These are phyloP conservation scores for Scolopax bukidnonensis DNA, from an alignment of 2,797 vertebrate species.

Conservation along the genomic window DNA sequence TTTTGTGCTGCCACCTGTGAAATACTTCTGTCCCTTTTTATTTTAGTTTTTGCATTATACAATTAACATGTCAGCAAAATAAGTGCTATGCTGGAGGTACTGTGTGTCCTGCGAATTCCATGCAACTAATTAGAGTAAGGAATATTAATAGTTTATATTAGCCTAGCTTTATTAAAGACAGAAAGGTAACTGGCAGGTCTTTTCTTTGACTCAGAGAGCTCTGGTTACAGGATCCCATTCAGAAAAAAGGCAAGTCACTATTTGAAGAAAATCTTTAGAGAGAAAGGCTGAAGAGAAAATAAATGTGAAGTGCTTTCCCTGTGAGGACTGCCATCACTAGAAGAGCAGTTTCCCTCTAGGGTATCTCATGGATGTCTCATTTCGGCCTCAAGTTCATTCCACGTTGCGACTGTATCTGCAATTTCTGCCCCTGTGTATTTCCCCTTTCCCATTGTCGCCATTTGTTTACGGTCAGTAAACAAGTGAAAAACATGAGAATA, in stretches of 20 bases:
- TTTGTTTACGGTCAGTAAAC: background rate
- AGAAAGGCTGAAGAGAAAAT: background rate
- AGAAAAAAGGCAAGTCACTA: background rate
- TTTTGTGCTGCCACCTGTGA: background rate
- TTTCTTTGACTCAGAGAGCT: background rate
- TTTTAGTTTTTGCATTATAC: background rate
- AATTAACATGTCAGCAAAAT: background rate
- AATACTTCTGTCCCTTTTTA: background rate
- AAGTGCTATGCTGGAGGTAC: background rate
- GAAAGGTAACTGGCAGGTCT: background rate
- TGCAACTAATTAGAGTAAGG: background rate
- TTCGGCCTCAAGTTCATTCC: constrained; percentile 14
- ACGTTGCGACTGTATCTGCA: background rate
- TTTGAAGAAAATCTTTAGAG: background rate
- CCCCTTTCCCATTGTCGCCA: background rate
- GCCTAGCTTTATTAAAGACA: background rate
- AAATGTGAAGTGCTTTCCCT: background rate
- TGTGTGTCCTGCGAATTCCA: background rate
- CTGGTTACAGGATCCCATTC: background rate
- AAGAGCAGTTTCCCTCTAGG: background rate
- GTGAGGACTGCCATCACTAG: background rate
- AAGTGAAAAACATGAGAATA: background rate
- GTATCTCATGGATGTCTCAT: background rate
- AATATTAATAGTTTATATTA: background rate
- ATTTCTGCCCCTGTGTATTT: background rate